phyloP scores from a whole-genome alignment of 2,888 invertebrate genomes.

The Micoletzkya japonica region DNA sequence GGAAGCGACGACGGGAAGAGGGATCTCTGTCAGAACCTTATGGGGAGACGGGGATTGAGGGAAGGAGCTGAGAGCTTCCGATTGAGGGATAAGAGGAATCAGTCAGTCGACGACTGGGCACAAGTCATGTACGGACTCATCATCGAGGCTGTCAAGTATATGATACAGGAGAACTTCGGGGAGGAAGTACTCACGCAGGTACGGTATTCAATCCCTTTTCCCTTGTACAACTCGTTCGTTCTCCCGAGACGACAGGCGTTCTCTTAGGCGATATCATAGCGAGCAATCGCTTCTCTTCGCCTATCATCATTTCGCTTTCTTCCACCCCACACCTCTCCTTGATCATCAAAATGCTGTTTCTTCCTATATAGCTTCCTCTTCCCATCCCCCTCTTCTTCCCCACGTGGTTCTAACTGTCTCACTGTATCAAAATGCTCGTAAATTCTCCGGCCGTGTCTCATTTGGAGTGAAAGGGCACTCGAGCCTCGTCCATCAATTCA shows the following conservation, averaged over 20 bases:
- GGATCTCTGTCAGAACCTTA: too few relatives aligned
- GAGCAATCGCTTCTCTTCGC: not conserved
- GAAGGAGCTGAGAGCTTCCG: too few relatives aligned
- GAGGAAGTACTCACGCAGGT: conserved; percentile 41
- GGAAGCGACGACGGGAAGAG: too few relatives aligned
- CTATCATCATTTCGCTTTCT: not conserved
- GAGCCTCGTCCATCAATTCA: too few relatives aligned
- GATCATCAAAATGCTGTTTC: not conserved
- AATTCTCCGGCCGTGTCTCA: too few relatives aligned
- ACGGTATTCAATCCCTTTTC: not conserved
- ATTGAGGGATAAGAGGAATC: too few relatives aligned
- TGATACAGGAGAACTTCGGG: conserved; percentile 49
- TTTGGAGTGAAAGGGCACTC: too few relatives aligned
- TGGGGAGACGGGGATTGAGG: too few relatives aligned
- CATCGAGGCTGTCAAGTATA: conserved; percentile 51
- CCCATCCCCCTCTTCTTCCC: not conserved
- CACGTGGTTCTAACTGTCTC: not conserved
- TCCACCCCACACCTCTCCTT: not conserved
- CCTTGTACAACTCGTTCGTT: not conserved
- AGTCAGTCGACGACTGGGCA: too few relatives aligned
- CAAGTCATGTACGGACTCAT: conserved; percentile 56
- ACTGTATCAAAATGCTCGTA: too few relatives aligned
- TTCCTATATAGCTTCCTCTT: conserved; percentile 8
- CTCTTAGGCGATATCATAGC: not conserved
- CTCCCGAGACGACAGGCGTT: not conserved